Base-by-base conservation (phyloP, 2,113 vertebrate species). In the Axis porcinus region DNA sequence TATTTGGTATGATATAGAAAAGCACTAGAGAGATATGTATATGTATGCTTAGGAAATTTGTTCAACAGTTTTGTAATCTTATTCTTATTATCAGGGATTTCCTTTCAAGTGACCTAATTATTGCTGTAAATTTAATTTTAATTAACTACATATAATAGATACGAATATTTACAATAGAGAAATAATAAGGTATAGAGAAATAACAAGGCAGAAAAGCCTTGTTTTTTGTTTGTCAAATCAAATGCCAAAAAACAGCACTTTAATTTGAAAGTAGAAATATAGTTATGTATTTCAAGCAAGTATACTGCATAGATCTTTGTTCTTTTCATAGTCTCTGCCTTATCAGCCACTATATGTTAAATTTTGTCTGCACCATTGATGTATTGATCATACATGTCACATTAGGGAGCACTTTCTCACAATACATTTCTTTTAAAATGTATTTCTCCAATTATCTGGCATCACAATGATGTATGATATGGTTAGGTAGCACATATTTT, bases 371-470 rank as follows among this genome's bases (percentile, higher is more conserved):
- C 2, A 64, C 55, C 6, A n/a, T 67, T 89, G 94, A 62, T 45
- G 12, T 89, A 96, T 86, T 86, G 86, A 55, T 33, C 43, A 89
- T 70, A 84, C 19, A 76, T 67, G 36, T 55, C 85, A 92, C n/a
- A 85, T 95, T 95, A 81, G 47, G 40, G 79, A 88, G 45, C 30
- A 79, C 89, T 97, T 83, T 23, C 55, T 81, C 2, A 58, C 47
- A 40, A 88, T 64, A 50, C 0, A 45, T 89, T 96, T 57, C 36
- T 95, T 79, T 96, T 45, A 87, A 96, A 87, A 86, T 90, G 58
- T 58, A 54, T 79, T 97, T 97, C 40, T 95, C 19, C 25, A 94
- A 17, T 95, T 94, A 92, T 74, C 28, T 94, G 87, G 45, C 60
- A 94, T 91, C 36, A 91, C 55, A 89, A 86, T 95, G 83, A 92